Conservation (phyloP, 1,140 invertebrate species). For the Brachionus angularis region DNA sequence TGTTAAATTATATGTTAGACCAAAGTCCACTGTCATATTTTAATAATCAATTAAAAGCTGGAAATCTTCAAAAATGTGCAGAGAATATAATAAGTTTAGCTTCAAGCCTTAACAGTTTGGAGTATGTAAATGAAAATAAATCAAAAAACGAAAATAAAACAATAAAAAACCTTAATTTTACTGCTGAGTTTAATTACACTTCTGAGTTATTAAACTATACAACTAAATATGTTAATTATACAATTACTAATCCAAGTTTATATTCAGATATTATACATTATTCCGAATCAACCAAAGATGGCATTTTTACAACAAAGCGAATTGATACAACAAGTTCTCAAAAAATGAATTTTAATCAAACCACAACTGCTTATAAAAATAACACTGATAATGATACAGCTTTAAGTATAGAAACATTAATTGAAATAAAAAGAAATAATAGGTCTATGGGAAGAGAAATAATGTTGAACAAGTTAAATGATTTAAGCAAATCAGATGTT, state of each 20-base stretch:
- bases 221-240: too few relatives aligned
- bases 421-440: background rate
- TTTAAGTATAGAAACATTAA: background rate
- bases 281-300: too few relatives aligned
- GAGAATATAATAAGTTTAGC: background rate
- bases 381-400: background rate
- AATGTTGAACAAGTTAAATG: background rate
- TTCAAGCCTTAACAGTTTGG: background rate
- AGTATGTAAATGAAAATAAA: background rate
- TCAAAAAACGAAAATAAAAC: background rate
- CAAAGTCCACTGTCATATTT: background rate
- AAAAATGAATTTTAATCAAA: too few relatives aligned
- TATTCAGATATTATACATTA: too few relatives aligned
- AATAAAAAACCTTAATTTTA: too few relatives aligned
- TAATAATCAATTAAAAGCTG: background rate
- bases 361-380: too few relatives aligned
- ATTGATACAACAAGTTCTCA: too few relatives aligned
- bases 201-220: too few relatives aligned
- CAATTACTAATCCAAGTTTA: too few relatives aligned
- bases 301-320: too few relatives aligned
- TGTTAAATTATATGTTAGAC: background rate
- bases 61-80: background rate
- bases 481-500: background rate
- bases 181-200: too few relatives aligned
- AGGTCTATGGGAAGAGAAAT: background rate